phyloP scores from a whole-genome alignment of 2,888 invertebrate genomes.

The Phlogophora meticulosa region DNA sequence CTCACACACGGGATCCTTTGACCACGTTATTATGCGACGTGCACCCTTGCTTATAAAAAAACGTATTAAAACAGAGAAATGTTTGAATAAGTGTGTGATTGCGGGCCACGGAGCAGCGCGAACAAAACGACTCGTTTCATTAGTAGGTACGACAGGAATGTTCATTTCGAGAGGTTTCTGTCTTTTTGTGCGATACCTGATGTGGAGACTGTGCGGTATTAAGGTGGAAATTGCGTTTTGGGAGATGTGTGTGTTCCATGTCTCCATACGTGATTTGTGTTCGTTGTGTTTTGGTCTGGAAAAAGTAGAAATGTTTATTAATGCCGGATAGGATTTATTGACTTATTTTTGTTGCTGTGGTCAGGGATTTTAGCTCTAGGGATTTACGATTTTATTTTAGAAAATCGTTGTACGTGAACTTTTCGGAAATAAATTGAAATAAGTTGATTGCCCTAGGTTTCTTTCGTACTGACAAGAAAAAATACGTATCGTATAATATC shows the following conservation, averaged over 20 bases:
- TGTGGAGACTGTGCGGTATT: constrained; percentile 47
- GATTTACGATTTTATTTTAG: neutral
- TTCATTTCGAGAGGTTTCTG: constrained; percentile 51
- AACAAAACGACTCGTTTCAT: constrained; percentile 61
- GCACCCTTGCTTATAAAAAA: constrained; percentile 83
- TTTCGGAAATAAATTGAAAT: no score
- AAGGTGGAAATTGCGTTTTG: constrained; percentile 56
- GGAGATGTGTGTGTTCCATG: neutral
- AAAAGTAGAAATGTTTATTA: neutral
- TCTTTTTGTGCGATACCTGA: constrained; percentile 59
- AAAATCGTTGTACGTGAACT: no score
- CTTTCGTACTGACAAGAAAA: no score
- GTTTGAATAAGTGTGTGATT: constrained; percentile 91
- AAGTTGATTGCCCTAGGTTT: no score
- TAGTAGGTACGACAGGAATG: constrained; percentile 58
- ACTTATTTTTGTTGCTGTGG: neutral
- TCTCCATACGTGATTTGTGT: constrained; percentile 8
- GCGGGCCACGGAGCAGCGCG: constrained; percentile 71
- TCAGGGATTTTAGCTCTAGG: no score
- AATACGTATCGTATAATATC: no score
- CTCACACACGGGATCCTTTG: constrained; percentile 71
- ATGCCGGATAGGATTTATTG: neutral
- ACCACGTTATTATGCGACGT: constrained; percentile 80
- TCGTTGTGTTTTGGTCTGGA: constrained; percentile 14
- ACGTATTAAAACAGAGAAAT: constrained; percentile 77